Base-by-base conservation (phyloP, 2,888 invertebrate species). In the Drosophila putrida region DNA sequence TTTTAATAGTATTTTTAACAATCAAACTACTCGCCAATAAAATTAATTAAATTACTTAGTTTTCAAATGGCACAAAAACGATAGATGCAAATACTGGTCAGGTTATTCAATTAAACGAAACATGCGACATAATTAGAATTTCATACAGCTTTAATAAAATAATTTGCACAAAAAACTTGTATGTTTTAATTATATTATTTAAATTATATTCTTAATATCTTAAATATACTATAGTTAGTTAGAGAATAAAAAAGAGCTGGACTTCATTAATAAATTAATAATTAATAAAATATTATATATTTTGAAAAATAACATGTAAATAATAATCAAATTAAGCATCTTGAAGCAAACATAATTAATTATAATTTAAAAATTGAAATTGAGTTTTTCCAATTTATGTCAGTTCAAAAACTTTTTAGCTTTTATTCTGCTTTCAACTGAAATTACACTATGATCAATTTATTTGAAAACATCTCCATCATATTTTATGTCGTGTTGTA, bases 41-140 rank as follows among this genome's bases (percentile, higher is more conserved):
- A 66, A 55, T 50, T 44, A 31, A 50, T 60, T 35, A 51, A 44
- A 54, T 43, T 35, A 10, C 3, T 20, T n/a, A n/a, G 11, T 66
- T 51, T 55, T n/a, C 9, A 53, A 58, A 44, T 25, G 33, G 2
- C 10, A 8, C 10, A 43, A 68, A 66, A 35, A 33, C 15, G 25
- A 31, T 15, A 49, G 33, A 6, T 39, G 10, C 0, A 39, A 41
- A 50, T 9, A n/a, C 2, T 31, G 20, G 4, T 4, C 9, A n/a
- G 31, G 28, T n/a, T n/a, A 20, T 31, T 20, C 20, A 20, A 20
- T 27, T 25, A 35, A 10, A 35, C 0, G 6, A 35, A 27, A 10
- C 8, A 11, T 35, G 8, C 20, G 4, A 2, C 9, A 13, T 13
- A 27, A 27, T 57, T 13, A 20, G 4, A 51, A 25, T n/a, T 43